These are phyloP conservation scores for Acronicta aceris DNA, from an alignment of 2,888 invertebrate species.

Conservation along the genomic window DNA sequence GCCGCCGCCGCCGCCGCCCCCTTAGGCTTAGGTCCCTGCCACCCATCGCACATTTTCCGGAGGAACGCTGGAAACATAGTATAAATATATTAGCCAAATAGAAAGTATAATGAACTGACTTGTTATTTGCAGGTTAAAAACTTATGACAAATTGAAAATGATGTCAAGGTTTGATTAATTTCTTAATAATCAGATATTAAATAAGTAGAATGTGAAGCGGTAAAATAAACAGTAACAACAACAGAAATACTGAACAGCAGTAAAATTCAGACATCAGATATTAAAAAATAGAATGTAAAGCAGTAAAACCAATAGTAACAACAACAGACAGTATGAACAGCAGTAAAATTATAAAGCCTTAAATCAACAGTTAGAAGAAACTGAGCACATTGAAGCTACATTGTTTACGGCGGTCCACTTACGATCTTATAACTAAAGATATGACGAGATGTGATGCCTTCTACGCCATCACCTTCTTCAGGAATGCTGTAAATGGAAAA, in stretches of 20 bases:
- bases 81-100: constrained; percentile 15
- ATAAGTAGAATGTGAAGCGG: constrained; percentile 49
- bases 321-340: constrained; percentile 38
- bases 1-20: constrained; percentile 55
- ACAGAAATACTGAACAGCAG: constrained; percentile 43
- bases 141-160: constrained; percentile 17
- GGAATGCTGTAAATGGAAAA: constrained; percentile 92
- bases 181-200: constrained; percentile 16
- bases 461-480: constrained; percentile 94
- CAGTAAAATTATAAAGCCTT: constrained; percentile 56
- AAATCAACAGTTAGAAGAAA: constrained; percentile 55
- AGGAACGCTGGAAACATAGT: constrained; percentile 92
- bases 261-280: constrained; percentile 37
- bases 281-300: constrained; percentile 46
- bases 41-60: constrained; percentile 94
- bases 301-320: constrained; percentile 38
- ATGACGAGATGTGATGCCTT: constrained; percentile 80
- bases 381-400: constrained; percentile 65
- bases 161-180: constrained; percentile 32
- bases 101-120: constrained; percentile 4
- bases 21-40: constrained; percentile 70
- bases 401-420: constrained; percentile 74
- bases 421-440: constrained; percentile 90
- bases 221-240: constrained; percentile 35
- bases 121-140: constrained; percentile 52